These are phyloP conservation scores for Arnoldichthys spilopterus DNA, from an alignment of 2,797 vertebrate genomes.

Conservation along the genomic window DNA sequence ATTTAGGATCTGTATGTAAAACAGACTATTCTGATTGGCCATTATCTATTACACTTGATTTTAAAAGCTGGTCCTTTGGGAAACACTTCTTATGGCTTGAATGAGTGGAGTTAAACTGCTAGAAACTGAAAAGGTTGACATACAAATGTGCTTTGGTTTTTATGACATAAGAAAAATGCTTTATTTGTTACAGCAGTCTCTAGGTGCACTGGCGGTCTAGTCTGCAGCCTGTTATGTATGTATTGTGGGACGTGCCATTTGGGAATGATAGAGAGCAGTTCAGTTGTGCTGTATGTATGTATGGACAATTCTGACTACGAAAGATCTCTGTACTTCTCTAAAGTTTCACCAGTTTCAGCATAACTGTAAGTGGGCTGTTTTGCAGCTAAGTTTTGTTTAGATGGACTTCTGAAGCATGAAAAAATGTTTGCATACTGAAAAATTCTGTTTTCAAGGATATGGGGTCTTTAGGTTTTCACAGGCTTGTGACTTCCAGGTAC, in stretches of 20 bases:
- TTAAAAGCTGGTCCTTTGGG: neutral
- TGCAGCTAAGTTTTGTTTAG: no score
- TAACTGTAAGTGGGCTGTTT: no score
- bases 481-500: constrained; percentile 12
- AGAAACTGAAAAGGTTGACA: neutral
- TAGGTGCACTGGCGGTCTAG: no score
- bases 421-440: neutral
- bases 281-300: no score
- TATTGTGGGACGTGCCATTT: no score
- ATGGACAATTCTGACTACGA: no score
- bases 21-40: neutral
- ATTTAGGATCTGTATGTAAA: neutral
- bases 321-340: no score
- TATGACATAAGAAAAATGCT: neutral
- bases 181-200: no score
- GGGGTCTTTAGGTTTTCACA: neutral
- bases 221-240: no score
- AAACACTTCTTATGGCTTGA: neutral
- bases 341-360: no score
- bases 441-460: neutral
- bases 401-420: no score
- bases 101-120: neutral
- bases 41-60: neutral
- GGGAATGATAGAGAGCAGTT: no score
- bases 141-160: neutral